Evolutionary conservation across 1,140 invertebrate genomes (phyloP).

Genomic region (Gryon sp.): DNA sequence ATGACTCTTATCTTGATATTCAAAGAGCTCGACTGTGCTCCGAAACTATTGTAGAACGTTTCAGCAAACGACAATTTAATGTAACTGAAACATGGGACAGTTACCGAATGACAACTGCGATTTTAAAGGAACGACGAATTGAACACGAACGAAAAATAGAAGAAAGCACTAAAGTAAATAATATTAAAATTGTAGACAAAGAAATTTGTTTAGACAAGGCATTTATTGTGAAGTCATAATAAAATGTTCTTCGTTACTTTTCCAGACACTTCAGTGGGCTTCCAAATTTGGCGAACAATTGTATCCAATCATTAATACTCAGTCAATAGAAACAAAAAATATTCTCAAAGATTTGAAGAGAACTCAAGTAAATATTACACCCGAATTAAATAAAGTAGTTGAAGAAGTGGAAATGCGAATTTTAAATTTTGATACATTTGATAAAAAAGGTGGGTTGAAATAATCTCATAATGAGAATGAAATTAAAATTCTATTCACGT

Average conservation of each 20-base stretch:
- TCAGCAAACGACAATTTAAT: conserved; percentile 84
- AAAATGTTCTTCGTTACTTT: conserved; percentile 58
- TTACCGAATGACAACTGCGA: conserved; percentile 83
- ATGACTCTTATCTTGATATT: conserved; percentile 87
- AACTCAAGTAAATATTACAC: conserved; percentile 82
- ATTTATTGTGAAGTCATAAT: conserved; percentile 34
- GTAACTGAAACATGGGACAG: conserved; percentile 85
- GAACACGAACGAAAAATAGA: conserved; percentile 86
- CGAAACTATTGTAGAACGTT: conserved; percentile 85
- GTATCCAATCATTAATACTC: conserved; percentile 87
- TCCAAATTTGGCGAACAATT: conserved; percentile 87
- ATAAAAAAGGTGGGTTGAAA: conserved; percentile 71
- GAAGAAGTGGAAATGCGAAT: conserved; percentile 86
- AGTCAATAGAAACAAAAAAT: conserved; percentile 81
- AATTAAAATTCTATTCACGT: no score
- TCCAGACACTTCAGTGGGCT: conserved; percentile 87
- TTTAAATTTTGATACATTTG: conserved; percentile 82
- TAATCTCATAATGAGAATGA: no score
- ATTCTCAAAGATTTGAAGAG: conserved; percentile 82
- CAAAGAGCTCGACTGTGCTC: conserved; percentile 85
- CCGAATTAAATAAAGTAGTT: conserved; percentile 84
- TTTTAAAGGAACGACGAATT: conserved; percentile 84
- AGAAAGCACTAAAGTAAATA: conserved; percentile 85
- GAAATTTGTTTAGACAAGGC: no score
- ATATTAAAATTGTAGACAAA: conserved; percentile 60